Evolutionary conservation across 2,797 vertebrate species (phyloP).

Genomic region (Fratercula arctica): DNA sequence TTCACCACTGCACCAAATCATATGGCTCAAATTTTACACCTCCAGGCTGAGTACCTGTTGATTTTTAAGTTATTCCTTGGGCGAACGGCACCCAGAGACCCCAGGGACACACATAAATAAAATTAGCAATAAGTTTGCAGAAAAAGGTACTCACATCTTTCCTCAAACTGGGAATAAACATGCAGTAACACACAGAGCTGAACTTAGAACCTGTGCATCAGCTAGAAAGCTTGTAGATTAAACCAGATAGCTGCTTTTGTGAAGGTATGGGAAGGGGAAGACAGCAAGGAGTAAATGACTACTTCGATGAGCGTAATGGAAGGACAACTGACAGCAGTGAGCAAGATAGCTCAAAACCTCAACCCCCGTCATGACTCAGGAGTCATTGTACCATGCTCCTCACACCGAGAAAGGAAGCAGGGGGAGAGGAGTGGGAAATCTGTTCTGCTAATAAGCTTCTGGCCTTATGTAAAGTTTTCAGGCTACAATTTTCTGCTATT

Average conservation of each 20-base stretch:
- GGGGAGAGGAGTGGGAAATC: neutral
- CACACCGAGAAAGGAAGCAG: neutral
- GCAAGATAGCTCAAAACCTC: neutral
- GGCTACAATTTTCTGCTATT: neutral
- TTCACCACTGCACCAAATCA: neutral
- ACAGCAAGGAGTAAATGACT: constrained; percentile 2
- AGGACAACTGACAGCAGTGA: constrained; percentile 30
- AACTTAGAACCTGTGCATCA: neutral
- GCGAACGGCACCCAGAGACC: neutral
- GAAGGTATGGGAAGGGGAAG: neutral
- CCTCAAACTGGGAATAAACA: neutral
- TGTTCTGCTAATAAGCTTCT: neutral
- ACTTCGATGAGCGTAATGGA: neutral
- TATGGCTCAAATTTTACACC: neutral
- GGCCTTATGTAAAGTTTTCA: neutral
- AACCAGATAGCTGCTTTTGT: neutral
- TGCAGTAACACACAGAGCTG: neutral
- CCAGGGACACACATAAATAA: neutral
- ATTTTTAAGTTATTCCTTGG: neutral
- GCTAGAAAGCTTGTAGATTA: neutral
- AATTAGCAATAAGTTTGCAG: neutral
- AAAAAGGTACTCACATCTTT: neutral
- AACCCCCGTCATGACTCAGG: neutral
- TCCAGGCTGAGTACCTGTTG: neutral
- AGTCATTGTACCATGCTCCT: neutral